Evolutionary conservation across 1,140 invertebrate genomes (phyloP).

Genomic region (Drosophila suzukii): DNA sequence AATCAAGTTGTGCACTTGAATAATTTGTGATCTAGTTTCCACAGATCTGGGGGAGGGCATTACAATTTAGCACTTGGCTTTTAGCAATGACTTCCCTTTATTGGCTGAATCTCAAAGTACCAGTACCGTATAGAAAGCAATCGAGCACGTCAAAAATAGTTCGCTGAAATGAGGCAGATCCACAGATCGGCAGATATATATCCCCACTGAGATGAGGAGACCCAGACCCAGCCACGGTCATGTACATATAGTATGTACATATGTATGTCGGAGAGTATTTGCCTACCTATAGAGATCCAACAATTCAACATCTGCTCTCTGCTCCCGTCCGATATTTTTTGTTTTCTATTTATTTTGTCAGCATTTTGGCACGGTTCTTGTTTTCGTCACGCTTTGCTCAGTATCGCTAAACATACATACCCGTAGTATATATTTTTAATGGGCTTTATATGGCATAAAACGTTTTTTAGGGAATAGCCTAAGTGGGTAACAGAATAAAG

Average conservation of each 20-base stretch:
- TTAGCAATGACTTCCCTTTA: conserved; percentile 1
- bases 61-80: background rate
- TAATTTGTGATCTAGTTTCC: background rate
- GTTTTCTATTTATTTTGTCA: conserved; percentile 51
- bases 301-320: conserved; percentile 51
- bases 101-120: conserved; percentile 17
- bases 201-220: conserved; percentile 11
- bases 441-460: conserved; percentile 30
- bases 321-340: conserved; percentile 21
- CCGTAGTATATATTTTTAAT: conserved; percentile 23
- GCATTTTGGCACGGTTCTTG: conserved; percentile 57
- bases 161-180: conserved; percentile 41
- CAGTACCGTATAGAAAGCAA: conserved; percentile 16
- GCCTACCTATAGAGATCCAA: conserved; percentile 23
- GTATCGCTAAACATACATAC: conserved; percentile 16
- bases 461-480: conserved; percentile 2
- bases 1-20: background rate
- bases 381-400: conserved; percentile 62
- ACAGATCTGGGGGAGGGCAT: background rate
- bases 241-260: conserved; percentile 13
- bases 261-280: conserved; percentile 16
- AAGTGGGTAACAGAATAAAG: background rate
- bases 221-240: conserved; percentile 21
- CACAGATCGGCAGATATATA: conserved; percentile 26
- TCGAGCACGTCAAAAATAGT: conserved; percentile 69